Percentiles rank a stretch among this genome's conserved stretches.
phyloP scores from a whole-genome alignment of 2,888 invertebrate genomes.

The Argynnis bischoffii region DNA sequence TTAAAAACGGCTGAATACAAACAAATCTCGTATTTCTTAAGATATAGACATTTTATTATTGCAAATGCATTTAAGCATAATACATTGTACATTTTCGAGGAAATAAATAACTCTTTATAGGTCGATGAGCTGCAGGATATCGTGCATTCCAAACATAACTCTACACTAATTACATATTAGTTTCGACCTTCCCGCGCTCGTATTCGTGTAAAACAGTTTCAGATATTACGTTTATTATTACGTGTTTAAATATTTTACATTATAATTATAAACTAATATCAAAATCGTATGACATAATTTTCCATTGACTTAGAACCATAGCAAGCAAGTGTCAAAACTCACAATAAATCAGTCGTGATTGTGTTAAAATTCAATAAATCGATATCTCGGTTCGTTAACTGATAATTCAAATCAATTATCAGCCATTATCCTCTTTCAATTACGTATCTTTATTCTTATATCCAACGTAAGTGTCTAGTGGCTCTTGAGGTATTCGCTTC shows the following conservation, averaged over 20 bases:
- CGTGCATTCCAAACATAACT: slow-evolving; percentile 65
- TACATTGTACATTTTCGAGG: slow-evolving; percentile 51
- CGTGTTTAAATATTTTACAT: not conserved
- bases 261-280: not conserved
- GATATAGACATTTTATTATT: slow-evolving; percentile 14
- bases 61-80: slow-evolving; percentile 11
- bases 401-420: slow-evolving; percentile 52
- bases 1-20: too few relatives aligned
- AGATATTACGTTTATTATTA: slow-evolving; percentile 5
- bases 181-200: slow-evolving; percentile 52
- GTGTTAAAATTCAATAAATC: slow-evolving; percentile 52
- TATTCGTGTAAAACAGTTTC: slow-evolving; percentile 10
- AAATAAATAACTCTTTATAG: slow-evolving; percentile 58
- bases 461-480: not conserved
- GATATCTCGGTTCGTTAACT: slow-evolving; percentile 54
- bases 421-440: slow-evolving; percentile 38
- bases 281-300: slow-evolving; percentile 19
- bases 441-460: slow-evolving; percentile 38
- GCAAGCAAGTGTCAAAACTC: slow-evolving; percentile 42
- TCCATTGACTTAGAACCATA: slow-evolving; percentile 16
- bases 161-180: slow-evolving; percentile 51
- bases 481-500: not conserved
- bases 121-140: slow-evolving; percentile 59
- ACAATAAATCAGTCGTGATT: slow-evolving; percentile 53
- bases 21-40: not conserved